Base-by-base conservation (phyloP, 1,140 invertebrate species). In the Brachionus asplanchnoidis region DNA sequence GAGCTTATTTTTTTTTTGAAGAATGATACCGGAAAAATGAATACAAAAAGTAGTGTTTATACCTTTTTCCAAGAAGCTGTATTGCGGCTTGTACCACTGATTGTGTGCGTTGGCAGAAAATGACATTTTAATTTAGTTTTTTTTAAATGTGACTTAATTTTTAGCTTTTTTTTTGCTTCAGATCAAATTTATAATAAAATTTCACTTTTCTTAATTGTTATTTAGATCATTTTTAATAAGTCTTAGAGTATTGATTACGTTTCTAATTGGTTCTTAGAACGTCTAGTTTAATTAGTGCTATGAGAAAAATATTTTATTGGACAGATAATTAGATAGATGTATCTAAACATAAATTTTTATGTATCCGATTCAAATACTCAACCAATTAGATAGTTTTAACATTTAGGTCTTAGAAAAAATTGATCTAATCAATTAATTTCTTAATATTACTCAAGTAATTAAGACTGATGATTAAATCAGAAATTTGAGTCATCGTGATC, bases 221-320 rank as follows among this genome's bases (percentile, higher is more conserved):
- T 60, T 60, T 60, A 60, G 53, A 60, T 60, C 53, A 20, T 60
- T 17, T 60, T 5, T 75, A 23, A 68, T 23, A 68, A 68, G 4
- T 28, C 66, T 68, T 68, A 32, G 32, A 36, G 70, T 42, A 42
- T 42, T 75, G 20, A 17, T 75, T 75, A 12, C 20, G 11, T 23
- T 40, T 77, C 73, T 77, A 77, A 77, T 77, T 77, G 73, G 73
- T 77, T 77, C 73, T 77, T 77, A 77, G 73, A 77, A 50, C 44
- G 8, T 12, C 12, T 28, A 50, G 11, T 77, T 23, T 46, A 77
- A 77, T 50, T 50, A 46, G 14, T 77, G 1, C 7, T 20, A 12
- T 14, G 20, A 1, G 4, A 20, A 50, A 14, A 53, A 23, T 50
- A 26, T 73, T 20, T 42, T 73, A 73, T 73, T 73, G 68, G 68